Evolutionary conservation across 2,113 vertebrate species (phyloP), one percentile per base, ranked within the genome.

Genomic region (Gobio gobio): DNA sequence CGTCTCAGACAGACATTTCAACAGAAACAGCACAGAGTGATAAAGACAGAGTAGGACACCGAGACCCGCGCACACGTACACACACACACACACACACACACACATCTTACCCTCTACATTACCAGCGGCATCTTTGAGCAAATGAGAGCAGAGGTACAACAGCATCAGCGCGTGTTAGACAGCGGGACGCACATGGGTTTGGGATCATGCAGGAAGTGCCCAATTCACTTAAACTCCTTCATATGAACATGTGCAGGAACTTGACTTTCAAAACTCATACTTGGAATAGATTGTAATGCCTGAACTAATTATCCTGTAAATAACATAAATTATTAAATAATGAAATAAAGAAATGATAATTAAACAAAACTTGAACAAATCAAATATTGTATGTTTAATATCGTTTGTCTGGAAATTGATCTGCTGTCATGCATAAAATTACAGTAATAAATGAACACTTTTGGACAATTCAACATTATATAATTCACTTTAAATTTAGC

Each of bases 61-160:
- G 33, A 70, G 33, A 70, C 76, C 68, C 18, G 36, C 45, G 86
- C 40, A 75, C 14, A 83, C 79, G 47, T 56, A 86, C 40, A 74
- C 14, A 78, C 73, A 77, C 70, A 64, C 29, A 58, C 10, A 86
- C 58, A 89, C 47, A 68, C 26, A 78, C 78, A 88, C 83, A 83
- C 76, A 87, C 70, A 88, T 82, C 93, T 94, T 93, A 94, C 92
- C 93, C 59, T 93, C 88, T 78, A 86, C 64, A 16, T 89, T 90
- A 83, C 90, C 88, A 88, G 89, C 86, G 66, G 66, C 90, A 64
- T 92, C 93, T 94, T 92, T 90, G 73, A 47, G 85, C 75, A 72
- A 63, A 86, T 72, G 56, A 70, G 66, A 86, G 61, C 54, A 86
- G 81, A 74, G 13, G 72, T 9, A 74, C 72, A 49, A 73, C 70